Conservation (phyloP, 2,888 invertebrate species). For the Quadriops clusia region DNA sequence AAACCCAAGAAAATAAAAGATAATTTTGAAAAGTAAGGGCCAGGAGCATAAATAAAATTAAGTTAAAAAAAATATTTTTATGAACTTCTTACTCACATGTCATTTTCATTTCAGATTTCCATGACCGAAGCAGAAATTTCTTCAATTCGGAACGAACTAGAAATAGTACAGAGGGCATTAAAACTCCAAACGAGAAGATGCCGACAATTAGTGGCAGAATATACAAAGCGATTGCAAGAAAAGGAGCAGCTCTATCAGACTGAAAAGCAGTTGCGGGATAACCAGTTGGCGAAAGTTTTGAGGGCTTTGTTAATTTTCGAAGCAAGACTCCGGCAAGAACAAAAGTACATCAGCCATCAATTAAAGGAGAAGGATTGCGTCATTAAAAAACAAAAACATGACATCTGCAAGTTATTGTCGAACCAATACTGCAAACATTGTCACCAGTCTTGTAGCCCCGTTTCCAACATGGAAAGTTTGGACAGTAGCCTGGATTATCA, state of each 20-base stretch:
- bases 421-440: slow-evolving; percentile 37
- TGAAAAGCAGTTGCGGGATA: slow-evolving; percentile 53
- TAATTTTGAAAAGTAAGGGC: no score
- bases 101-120: slow-evolving; percentile 52
- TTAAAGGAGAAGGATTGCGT: slow-evolving; percentile 60
- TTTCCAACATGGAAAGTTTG: slow-evolving; percentile 28
- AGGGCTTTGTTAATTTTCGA: slow-evolving; percentile 60
- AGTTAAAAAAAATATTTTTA: no score
- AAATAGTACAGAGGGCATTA: slow-evolving; percentile 53
- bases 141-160: slow-evolving; percentile 50
- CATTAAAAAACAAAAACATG: slow-evolving; percentile 55
- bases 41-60: no score
- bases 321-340: slow-evolving; percentile 59
- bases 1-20: no score
- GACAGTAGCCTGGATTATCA: slow-evolving; percentile 34
- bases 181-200: slow-evolving; percentile 55
- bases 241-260: slow-evolving; percentile 48
- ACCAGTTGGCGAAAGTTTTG: slow-evolving; percentile 58
- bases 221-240: slow-evolving; percentile 46
- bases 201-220: slow-evolving; percentile 54
- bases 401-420: slow-evolving; percentile 52
- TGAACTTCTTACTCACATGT: no score
- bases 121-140: slow-evolving; percentile 47
- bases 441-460: slow-evolving; percentile 29
- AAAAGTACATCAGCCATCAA: slow-evolving; percentile 55